Evolutionary conservation across 2,888 invertebrate genomes (phyloP).

Genomic region (Synergus laeviventris): DNA sequence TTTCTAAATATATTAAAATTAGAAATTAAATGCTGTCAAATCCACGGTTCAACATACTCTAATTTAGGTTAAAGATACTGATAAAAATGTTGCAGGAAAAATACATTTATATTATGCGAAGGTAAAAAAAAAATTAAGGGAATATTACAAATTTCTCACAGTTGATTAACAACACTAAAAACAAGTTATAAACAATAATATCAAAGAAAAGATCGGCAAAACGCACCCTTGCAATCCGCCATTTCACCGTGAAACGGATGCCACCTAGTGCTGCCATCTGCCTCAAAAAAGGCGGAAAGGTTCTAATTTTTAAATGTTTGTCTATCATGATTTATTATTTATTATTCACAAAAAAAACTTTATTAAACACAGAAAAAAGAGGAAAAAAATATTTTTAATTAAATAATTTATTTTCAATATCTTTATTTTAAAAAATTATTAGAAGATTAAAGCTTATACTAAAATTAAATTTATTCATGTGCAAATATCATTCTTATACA

Average conservation of each 20-base stretch:
- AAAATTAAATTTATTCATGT: too few species aligned
- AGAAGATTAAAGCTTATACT: too few species aligned
- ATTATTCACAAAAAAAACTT: too few species aligned
- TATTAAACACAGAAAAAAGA: too few species aligned
- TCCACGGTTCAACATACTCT: neutral
- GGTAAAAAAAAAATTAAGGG: neutral
- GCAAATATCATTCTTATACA: too few species aligned
- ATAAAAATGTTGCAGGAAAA: neutral
- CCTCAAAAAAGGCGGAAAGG: neutral
- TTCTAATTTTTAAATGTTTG: conserved; percentile 3
- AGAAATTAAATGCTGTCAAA: conserved; percentile 43
- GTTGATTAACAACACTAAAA: conserved; percentile 41
- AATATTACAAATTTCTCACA: conserved; percentile 25
- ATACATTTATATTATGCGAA: neutral
- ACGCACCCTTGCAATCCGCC: conserved; percentile 55
- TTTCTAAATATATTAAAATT: conserved; percentile 60
- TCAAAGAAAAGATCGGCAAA: conserved; percentile 46
- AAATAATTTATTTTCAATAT: too few species aligned
- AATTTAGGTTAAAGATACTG: conserved; percentile 25
- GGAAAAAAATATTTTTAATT: too few species aligned
- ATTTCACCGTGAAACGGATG: conserved; percentile 44
- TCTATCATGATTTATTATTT: neutral
- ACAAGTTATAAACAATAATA: conserved; percentile 40
- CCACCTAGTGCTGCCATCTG: conserved; percentile 1
- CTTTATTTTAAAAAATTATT: too few species aligned